A percentile compares a stretch with the other conserved stretches of the same genome.
These are phyloP conservation scores for Lacerta agilis DNA, from an alignment of 2,797 vertebrate genomes.

Conservation along the genomic window DNA sequence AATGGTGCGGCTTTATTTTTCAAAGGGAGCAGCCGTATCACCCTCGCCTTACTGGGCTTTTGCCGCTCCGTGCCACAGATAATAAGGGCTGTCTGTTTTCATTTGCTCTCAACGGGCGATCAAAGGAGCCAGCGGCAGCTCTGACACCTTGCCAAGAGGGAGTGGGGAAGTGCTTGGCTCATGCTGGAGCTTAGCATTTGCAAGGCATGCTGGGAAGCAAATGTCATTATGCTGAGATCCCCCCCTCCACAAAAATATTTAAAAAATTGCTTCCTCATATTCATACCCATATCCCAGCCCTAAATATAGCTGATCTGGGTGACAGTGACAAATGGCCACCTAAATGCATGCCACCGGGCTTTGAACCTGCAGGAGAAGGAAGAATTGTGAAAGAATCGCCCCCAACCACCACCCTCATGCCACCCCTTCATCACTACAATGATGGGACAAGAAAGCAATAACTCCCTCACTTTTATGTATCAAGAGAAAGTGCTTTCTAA, in stretches of 20 bases:
- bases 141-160: slow-evolving; percentile 21
- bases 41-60: slow-evolving; percentile 5
- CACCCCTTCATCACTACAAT: not conserved
- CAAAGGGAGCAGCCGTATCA: slow-evolving; percentile 14
- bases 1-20: slow-evolving; percentile 12
- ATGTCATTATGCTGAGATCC: slow-evolving; percentile 39
- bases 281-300: not conserved
- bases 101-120: not conserved
- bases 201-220: not conserved
- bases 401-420: no score
- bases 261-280: slow-evolving; percentile 6
- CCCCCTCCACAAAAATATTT: not conserved
- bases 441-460: not conserved
- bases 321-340: not conserved
- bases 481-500: slow-evolving; percentile 25
- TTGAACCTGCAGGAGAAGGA: not conserved
- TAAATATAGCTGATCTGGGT: slow-evolving; percentile 17
- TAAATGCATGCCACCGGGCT: not conserved
- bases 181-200: not conserved
- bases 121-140: not conserved
- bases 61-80: not conserved
- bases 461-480: not conserved
- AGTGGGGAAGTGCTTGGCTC: slow-evolving; percentile 1
- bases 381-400: not conserved
- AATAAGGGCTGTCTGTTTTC: slow-evolving; percentile 15